Evolutionary conservation across 1,140 invertebrate genomes (phyloP).

Genomic region (Anastatus disparis): DNA sequence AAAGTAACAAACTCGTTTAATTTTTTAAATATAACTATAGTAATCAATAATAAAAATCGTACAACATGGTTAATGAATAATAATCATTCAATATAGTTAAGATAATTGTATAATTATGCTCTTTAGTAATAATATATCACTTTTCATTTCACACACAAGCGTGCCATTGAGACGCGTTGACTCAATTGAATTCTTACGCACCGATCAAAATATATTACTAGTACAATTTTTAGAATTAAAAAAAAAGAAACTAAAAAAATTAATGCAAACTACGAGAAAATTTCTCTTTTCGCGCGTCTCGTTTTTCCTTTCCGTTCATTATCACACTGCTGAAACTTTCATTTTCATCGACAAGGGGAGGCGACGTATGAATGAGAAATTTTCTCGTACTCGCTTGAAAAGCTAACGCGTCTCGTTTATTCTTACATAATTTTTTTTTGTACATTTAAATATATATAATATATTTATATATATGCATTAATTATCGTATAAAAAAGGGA

Average conservation of each 20-base stretch:
- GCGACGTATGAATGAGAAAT: too few relatives aligned
- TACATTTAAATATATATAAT: slow-evolving; percentile 19
- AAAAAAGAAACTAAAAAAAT: too few relatives aligned
- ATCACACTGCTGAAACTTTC: too few relatives aligned
- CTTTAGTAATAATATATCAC: slow-evolving; percentile 32
- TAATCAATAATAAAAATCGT: slow-evolving; percentile 15
- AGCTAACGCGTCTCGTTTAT: too few relatives aligned
- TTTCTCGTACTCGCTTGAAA: background rate
- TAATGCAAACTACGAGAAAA: too few relatives aligned
- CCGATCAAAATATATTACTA: too few relatives aligned
- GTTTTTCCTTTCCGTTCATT: too few relatives aligned
- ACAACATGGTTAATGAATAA: slow-evolving; percentile 1
- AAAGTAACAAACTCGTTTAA: slow-evolving; percentile 16
- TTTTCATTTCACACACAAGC: slow-evolving; percentile 28
- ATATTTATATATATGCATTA: background rate
- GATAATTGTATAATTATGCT: slow-evolving; percentile 33
- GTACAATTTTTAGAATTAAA: too few relatives aligned
- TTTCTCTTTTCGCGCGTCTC: background rate
- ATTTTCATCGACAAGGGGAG: too few relatives aligned
- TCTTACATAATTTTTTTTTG: background rate
- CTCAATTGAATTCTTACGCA: too few relatives aligned
- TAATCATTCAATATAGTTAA: slow-evolving; percentile 25
- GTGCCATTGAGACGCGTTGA: slow-evolving; percentile 3
- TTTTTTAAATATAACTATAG: too few relatives aligned
- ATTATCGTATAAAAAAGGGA: slow-evolving; percentile 3